Evolutionary conservation across 2,888 invertebrate species (phyloP), one percentile per base, ranked within the genome.

Genomic region (Malthinus flaveolus): DNA sequence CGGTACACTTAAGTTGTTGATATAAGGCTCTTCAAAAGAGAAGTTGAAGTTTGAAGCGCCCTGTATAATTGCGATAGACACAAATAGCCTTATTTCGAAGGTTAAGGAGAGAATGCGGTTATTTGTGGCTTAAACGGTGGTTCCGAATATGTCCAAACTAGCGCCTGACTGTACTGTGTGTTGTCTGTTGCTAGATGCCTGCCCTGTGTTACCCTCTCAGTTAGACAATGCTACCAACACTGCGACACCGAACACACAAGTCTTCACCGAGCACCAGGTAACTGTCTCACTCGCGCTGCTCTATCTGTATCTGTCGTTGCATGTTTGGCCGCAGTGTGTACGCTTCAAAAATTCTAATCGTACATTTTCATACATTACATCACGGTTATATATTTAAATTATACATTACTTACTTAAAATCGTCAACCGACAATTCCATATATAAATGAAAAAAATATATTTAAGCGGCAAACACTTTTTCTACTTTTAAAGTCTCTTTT

Each of bases 121-220:
- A 10, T 35, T 10, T 35, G 39, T 15, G 39, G 9, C 12, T 7
- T 42, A 50, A 59, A 46, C 56, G 55, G 56, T 57, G 45, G 63
- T 34, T 66, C 65, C 63, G 62, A 63, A 65, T 67, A 65, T 66
- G 69, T 69, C 68, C 65, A 62, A 62, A 62, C 64, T 68, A 70
- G 71, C 73, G 70, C 76, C 76, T 77, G 76, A 84, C 83, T 85
- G 85, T 85, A 84, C 84, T 85, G 84, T 86, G 84, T 88, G 88
- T 91, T 91, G 90, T 91, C 89, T 91, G 91, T 91, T 91, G 91
- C 91, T 91, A 91, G 91, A 91, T 91, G 91, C 91, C 91, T 91
- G 91, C 90, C 88, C 88, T 83, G 83, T 83, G 88, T 88, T 88
- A 87, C 87, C 88, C 87, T 87, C 88, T 84, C 86, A 88, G 88